These are phyloP conservation scores for Papilio gigon DNA, from an alignment of 2,888 invertebrate genomes.

Conservation along the genomic window DNA sequence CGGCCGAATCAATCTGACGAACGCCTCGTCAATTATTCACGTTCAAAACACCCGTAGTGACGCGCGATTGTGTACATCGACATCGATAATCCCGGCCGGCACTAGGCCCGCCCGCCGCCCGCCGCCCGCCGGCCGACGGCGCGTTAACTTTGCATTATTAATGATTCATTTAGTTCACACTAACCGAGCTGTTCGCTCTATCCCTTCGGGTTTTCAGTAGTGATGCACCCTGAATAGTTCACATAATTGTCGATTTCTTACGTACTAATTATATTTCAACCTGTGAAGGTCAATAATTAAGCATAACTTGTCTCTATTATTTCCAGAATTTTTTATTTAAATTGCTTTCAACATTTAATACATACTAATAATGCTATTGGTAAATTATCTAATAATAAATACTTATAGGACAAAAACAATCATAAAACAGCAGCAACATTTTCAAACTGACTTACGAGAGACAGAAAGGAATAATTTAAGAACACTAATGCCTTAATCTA, in stretches of 20 bases:
- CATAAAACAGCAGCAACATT: too few species aligned
- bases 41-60: conserved; percentile 54
- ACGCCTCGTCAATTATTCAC: conserved; percentile 45
- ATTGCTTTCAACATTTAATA: too few species aligned
- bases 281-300: neutral
- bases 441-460: too few species aligned
- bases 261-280: neutral
- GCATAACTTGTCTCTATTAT: too few species aligned
- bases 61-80: conserved; percentile 61
- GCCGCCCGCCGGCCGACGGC: conserved; percentile 49
- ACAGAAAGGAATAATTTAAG: too few species aligned
- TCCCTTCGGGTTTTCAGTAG: conserved; percentile 71
- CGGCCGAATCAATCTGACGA: conserved; percentile 45
- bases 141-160: conserved; percentile 80
- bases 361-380: too few species aligned
- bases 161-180: conserved; percentile 83
- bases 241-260: conserved; percentile 25
- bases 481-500: too few species aligned
- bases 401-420: too few species aligned
- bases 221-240: conserved; percentile 48
- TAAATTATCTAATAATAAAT: too few species aligned
- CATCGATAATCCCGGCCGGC: conserved; percentile 65
- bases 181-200: conserved; percentile 74
- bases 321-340: too few species aligned
- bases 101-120: conserved; percentile 46